Evolutionary conservation across 2,113 vertebrate genomes (phyloP).

Genomic region (Rhodinocichla rosea): DNA sequence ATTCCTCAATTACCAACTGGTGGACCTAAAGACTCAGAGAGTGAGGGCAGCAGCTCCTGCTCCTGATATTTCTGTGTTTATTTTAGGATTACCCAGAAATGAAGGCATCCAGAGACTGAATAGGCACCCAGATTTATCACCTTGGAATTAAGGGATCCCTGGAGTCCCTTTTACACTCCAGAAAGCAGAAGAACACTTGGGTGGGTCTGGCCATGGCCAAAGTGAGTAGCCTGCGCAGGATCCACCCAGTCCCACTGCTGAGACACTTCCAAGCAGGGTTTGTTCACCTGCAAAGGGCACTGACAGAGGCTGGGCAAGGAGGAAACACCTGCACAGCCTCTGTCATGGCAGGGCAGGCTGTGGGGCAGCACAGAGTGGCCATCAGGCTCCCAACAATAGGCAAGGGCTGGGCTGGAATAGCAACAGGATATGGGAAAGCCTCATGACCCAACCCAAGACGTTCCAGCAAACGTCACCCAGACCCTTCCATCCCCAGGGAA

Average conservation of each 20-base stretch:
- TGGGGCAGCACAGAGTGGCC: not conserved
- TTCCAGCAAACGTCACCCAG: not conserved
- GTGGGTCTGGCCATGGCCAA: not conserved
- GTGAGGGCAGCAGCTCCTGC: not conserved
- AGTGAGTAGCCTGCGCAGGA: not conserved
- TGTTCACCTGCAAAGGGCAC: not conserved
- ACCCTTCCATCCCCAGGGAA: not conserved
- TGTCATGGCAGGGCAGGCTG: not conserved
- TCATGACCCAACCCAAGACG: fast-evolving
- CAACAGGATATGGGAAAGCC: fast-evolving
- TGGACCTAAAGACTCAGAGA: not conserved
- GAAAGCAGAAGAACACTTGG: not conserved
- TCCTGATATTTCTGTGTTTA: not conserved
- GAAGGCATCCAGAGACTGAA: not conserved
- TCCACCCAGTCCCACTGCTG: fast-evolving
- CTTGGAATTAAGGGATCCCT: not conserved
- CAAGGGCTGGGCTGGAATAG: not conserved
- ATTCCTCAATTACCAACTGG: not conserved
- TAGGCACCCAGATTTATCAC: not conserved
- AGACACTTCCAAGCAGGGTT: not conserved
- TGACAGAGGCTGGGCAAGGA: not conserved
- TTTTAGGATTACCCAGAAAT: not conserved
- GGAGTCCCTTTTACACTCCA: not conserved
- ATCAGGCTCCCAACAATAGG: fast-evolving
- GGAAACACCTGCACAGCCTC: not conserved